Evolutionary conservation across 2,797 vertebrate genomes (phyloP), one percentile per base, ranked within the genome.

Genomic region (Sarcoramphus papa): DNA sequence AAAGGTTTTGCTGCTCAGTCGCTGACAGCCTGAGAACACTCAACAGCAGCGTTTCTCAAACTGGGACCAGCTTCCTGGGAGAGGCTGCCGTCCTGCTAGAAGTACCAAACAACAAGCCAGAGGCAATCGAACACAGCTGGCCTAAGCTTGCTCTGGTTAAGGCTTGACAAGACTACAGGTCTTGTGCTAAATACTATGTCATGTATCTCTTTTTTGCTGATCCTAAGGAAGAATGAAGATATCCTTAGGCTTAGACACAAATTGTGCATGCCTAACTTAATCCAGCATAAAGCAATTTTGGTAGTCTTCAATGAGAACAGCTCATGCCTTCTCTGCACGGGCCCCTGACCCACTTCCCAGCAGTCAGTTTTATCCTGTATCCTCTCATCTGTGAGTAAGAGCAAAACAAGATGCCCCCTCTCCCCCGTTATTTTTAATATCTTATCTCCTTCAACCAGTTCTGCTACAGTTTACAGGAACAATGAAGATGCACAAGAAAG

Each of bases 291-390:
- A 68, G 31, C 30, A 40, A 8, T 70, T 64, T 47, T 56, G 48
- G 48, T 60, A 30, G 45, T 22, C 10, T 31, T 64, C 69, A 62
- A 7, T 24, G 31, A 67, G 37, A 80, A 28, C 12, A 21, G 50
- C 41, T 88, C 37, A 20, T 8, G 6, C 21, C 0, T 2, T 23
- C 21, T 13, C 48, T 35, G 27, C 35, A 47, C 0, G 0, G 37
- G 37, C 28, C 35, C n/a, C 70, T 62, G 20, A 62, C 19, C 21
- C 13, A 19, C 8, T 33, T 76, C 35, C 37, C 41, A 73, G 48
- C 30, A 75, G 33, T 19, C 50, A 63, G 18, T 35, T 50, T 85
- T 69, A 63, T 33, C 31, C 45, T 51, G 21, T 37, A 54, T 41
- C 19, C 21, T 53, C 54, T 60, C 20, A 11, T 9, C 33, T 43